Evolutionary conservation across 2,888 invertebrate genomes (phyloP), one percentile per base, ranked within the genome.

Genomic region (Mesoligia furuncula): DNA sequence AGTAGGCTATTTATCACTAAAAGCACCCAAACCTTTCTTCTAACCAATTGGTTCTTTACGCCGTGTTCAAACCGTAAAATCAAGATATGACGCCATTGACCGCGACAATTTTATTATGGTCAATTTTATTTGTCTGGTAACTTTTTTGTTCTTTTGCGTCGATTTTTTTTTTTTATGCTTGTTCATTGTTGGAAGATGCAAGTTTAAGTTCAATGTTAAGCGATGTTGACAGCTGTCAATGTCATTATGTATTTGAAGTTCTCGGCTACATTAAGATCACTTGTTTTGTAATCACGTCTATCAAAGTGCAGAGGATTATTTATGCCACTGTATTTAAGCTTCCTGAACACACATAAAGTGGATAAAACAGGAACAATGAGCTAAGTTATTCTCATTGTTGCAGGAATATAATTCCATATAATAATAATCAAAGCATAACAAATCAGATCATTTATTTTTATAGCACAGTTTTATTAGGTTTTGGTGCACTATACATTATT

Each of bases 71-170:
- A 64, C 57, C 73, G 51, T 84, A 51, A 70, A 75, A 79, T 86
- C n/a, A 59, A 45, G 51, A 64, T 70, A 59, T 83, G 64, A 84
- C 73, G 84, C 39, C 48, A 79, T 15, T 84, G 80, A 84, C 86
- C 80, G 80, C 59, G 15, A 86, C 61, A 48, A 62, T 64, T 54
- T 45, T 45, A 45, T 11, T 42, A 64, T 27, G 61, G 17, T 71
- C 45, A 72, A 54, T 79, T 62, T 69, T 15, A 66, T 74, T 75
- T 42, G 27, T 65, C 15, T 62, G 39, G 36, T 61, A 36, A 68
- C 24, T 11, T 7, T 61, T 57, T 69, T 66, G n/a, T 54, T 70
- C 20, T 61, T 48, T 48, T 27, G 9, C 3, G 15, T 5, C 7
- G 0, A 27, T 64, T 24, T n/a, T 7, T 7, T 65, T 69, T 71